phyloP scores from a whole-genome alignment of 2,797 vertebrate genomes.

The Tapirus indicus region DNA sequence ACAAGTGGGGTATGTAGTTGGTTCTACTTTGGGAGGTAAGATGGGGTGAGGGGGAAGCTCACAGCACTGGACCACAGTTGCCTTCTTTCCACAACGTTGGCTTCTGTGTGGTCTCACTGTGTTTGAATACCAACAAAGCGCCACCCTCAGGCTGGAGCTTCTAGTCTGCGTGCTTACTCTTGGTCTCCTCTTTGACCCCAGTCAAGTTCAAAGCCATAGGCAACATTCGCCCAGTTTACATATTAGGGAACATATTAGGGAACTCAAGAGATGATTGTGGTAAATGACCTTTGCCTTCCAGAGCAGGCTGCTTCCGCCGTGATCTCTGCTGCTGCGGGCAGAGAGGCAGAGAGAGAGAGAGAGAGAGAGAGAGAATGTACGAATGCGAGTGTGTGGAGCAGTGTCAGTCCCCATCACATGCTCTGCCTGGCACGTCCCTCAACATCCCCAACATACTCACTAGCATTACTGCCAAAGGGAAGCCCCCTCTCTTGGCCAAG shows the following conservation, averaged over 20 bases:
- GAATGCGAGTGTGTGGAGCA: background rate
- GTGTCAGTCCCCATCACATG: background rate
- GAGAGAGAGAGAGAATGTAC: background rate
- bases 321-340: background rate
- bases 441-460: background rate
- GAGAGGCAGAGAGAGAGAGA: background rate
- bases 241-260: background rate
- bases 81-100: background rate
- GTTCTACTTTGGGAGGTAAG: slow-evolving; percentile 45
- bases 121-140: background rate
- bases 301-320: background rate
- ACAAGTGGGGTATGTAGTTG: background rate
- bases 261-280: background rate
- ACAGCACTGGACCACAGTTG: background rate
- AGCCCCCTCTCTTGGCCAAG: background rate
- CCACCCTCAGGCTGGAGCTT: background rate
- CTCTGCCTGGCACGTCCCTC: background rate
- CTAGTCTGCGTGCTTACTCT: background rate
- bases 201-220: slow-evolving; percentile 6
- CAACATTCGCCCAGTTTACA: background rate
- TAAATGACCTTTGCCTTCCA: background rate
- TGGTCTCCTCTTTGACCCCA: background rate
- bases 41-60: background rate
- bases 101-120: background rate
- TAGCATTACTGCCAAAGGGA: background rate